Evolutionary conservation across 2,888 invertebrate genomes (phyloP).

Genomic region (Anticlea derivata): DNA sequence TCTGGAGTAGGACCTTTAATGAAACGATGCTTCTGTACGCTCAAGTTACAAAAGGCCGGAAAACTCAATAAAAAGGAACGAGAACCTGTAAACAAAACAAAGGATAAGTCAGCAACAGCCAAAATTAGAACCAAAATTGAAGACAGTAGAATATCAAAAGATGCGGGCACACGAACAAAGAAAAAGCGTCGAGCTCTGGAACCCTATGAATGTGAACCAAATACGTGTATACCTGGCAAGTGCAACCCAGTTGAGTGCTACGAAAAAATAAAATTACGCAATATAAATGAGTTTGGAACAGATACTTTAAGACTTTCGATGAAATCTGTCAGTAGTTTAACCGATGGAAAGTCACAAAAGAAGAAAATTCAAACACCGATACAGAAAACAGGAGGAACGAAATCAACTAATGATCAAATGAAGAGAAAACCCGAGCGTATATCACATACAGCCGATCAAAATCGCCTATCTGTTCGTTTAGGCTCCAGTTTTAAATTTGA

Average conservation of each 20-base stretch:
- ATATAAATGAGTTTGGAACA: slow-evolving; percentile 23
- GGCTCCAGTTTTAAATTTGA: slow-evolving; percentile 39
- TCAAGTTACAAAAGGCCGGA: slow-evolving; percentile 41
- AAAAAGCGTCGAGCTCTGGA: slow-evolving; percentile 30
- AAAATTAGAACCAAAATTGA: slow-evolving; percentile 7
- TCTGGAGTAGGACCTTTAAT: slow-evolving; percentile 29
- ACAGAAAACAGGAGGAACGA: neutral
- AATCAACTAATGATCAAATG: neutral
- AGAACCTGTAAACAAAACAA: slow-evolving; percentile 5
- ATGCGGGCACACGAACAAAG: slow-evolving; percentile 26
- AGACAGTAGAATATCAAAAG: slow-evolving; percentile 19
- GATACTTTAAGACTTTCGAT: slow-evolving; percentile 11
- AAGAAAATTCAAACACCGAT: slow-evolving; percentile 13
- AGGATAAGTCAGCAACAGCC: slow-evolving; percentile 4
- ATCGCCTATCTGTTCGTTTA: slow-evolving; percentile 29
- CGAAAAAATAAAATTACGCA: slow-evolving; percentile 40
- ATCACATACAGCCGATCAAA: slow-evolving; percentile 4
- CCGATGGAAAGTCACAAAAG: slow-evolving; percentile 1
- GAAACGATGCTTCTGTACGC: slow-evolving; percentile 49
- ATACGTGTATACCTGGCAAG: slow-evolving; percentile 44
- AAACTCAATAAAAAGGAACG: slow-evolving; percentile 18
- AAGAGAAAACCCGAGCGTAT: slow-evolving; percentile 8
- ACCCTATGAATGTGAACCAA: slow-evolving; percentile 52
- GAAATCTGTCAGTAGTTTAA: slow-evolving; percentile 22
- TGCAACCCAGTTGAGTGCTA: slow-evolving; percentile 48